These are phyloP conservation scores for Aspidoscelis tigris DNA, from an alignment of 2,113 vertebrate genomes.

Conservation along the genomic window DNA sequence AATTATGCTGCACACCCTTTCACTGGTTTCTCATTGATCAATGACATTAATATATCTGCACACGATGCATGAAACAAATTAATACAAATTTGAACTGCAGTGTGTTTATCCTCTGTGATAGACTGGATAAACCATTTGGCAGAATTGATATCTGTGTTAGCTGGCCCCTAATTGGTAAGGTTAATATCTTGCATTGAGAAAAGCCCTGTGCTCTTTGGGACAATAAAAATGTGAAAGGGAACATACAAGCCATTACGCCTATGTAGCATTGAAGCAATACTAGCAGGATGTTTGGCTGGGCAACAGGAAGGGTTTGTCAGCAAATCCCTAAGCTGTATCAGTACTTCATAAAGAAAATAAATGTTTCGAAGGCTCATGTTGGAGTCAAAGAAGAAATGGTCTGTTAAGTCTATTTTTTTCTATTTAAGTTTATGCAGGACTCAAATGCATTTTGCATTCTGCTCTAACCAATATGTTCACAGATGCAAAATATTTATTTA, in stretches of 20 bases:
- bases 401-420: no score
- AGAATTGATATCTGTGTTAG: background rate
- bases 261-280: background rate
- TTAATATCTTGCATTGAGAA: background rate
- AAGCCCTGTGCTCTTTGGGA: background rate
- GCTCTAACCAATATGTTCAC: no score
- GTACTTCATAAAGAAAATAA: background rate
- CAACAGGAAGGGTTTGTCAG: background rate
- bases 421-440: no score
- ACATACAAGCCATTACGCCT: background rate
- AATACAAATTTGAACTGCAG: slow-evolving; percentile 53
- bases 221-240: background rate
- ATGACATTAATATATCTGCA: slow-evolving; percentile 40
- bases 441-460: no score
- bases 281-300: background rate
- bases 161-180: background rate
- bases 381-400: no score
- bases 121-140: slow-evolving; percentile 16
- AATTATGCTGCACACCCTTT: slow-evolving; percentile 49
- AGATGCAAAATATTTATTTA: no score
- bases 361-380: no score
- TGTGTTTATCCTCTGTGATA: background rate
- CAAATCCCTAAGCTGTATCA: background rate
- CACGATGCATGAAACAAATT: slow-evolving; percentile 47
- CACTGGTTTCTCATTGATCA: slow-evolving; percentile 54